These are phyloP conservation scores for Siphonodentalium dalli DNA, from an alignment of 2,888 invertebrate genomes.

Conservation along the genomic window DNA sequence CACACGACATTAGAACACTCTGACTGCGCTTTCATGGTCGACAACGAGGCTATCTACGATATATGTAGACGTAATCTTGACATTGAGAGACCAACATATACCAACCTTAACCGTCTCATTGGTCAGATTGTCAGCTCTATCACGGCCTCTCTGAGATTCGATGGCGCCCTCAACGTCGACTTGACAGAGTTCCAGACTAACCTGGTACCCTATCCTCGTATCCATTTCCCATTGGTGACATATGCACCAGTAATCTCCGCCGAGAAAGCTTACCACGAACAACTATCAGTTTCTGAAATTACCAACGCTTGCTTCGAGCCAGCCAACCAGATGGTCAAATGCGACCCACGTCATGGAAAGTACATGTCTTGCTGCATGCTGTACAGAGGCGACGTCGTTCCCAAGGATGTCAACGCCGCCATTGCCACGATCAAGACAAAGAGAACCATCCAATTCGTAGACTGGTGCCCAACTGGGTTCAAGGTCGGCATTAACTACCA, in stretches of 20 bases:
- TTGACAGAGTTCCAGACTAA: constrained; percentile 67
- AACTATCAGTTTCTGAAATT: no score
- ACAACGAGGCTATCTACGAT: constrained; percentile 96
- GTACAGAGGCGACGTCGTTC: constrained; percentile 50
- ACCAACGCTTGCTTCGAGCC: constrained; percentile 34
- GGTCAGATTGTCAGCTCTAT: constrained; percentile 76
- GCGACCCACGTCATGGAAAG: constrained; percentile 48
- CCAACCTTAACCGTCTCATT: constrained; percentile 89
- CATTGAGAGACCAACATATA: constrained; percentile 85
- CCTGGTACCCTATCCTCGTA: constrained; percentile 65
- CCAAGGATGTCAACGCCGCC: constrained; percentile 47
- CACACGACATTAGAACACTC: no score
- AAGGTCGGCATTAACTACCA: no score
- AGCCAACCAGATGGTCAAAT: constrained; percentile 33
- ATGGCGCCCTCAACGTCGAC: constrained; percentile 68
- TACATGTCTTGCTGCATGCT: constrained; percentile 62
- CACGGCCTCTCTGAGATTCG: constrained; percentile 66
- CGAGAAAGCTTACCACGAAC: no score
- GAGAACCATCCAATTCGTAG: constrained; percentile 40
- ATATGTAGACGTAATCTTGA: constrained; percentile 78
- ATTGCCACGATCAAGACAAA: constrained; percentile 44
- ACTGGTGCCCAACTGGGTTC: no score
- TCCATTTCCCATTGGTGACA: constrained; percentile 85
- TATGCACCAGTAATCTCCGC: no score
- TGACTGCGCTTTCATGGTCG: constrained; percentile 94